A percentile compares a stretch with the other conserved stretches of the same genome.
Evolutionary conservation across 1,140 invertebrate species (phyloP).

Genomic region (Microplitis mediator): DNA sequence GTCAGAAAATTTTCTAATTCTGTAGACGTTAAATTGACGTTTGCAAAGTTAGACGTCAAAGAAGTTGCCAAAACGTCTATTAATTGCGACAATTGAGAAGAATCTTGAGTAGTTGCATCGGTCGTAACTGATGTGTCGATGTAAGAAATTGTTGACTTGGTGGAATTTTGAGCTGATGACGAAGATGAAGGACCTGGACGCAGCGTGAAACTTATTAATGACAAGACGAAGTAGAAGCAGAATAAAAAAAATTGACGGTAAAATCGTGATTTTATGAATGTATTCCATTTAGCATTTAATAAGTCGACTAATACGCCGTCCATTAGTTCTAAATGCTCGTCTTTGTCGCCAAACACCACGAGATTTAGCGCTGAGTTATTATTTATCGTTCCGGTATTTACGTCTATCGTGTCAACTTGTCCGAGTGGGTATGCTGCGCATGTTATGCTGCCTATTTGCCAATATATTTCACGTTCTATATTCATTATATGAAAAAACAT

Average conservation of each 20-base stretch:
- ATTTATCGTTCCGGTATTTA: constrained; percentile 87
- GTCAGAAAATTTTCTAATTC: constrained; percentile 40
- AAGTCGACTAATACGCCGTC: constrained; percentile 94
- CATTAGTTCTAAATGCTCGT: constrained; percentile 93
- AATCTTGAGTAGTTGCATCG: not conserved
- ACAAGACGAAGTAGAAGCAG: constrained; percentile 86
- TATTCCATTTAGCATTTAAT: constrained; percentile 96
- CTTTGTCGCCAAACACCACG: constrained; percentile 97
- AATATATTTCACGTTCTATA: constrained; percentile 93
- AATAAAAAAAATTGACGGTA: constrained; percentile 92
- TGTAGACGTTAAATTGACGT: constrained; percentile 35
- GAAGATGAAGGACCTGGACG: constrained; percentile 72
- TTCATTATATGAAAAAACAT: constrained; percentile 97
- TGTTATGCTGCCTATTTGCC: constrained; percentile 94
- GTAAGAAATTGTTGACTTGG: constrained; percentile 25
- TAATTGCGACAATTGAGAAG: not conserved
- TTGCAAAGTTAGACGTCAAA: constrained; percentile 35
- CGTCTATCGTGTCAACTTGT: constrained; percentile 95
- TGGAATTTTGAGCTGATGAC: not conserved
- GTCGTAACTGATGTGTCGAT: not conserved
- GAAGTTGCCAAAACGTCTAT: constrained; percentile 25
- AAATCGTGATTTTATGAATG: constrained; percentile 93
- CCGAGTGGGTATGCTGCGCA: constrained; percentile 96
- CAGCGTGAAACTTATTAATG: constrained; percentile 83
- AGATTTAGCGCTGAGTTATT: constrained; percentile 93